Percentiles rank a stretch among this genome's conserved stretches.
Conservation (phyloP, 2,888 invertebrate genomes). For the Lasioglossum villosulum region DNA sequence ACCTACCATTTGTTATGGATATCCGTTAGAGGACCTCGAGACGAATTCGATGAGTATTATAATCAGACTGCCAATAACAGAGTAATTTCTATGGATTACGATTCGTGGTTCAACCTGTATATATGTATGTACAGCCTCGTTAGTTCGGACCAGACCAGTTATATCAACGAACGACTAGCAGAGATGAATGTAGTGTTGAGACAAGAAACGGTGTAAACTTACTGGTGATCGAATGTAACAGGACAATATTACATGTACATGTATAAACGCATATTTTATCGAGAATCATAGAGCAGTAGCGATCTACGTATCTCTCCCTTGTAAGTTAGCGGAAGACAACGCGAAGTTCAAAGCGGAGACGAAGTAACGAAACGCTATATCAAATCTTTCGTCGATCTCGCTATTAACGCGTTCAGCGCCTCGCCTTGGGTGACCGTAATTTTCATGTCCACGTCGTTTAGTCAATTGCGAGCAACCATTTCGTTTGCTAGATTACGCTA, state of each 20-base stretch:
- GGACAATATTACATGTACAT: conserved; percentile 78
- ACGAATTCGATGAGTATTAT: too few species aligned
- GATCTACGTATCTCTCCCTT: conserved; percentile 47
- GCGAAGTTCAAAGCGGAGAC: conserved; percentile 14
- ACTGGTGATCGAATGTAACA: conserved; percentile 77
- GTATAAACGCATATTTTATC: conserved; percentile 56
- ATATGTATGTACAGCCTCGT: neutral
- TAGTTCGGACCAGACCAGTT: conserved; percentile 1
- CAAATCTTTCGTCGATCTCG: conserved; percentile 28
- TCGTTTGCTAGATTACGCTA: neutral
- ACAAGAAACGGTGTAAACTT: conserved; percentile 66
- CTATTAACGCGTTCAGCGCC: conserved; percentile 37
- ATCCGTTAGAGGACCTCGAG: too few species aligned
- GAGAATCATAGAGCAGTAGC: conserved; percentile 54
- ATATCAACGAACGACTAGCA: neutral
- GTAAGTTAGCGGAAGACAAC: conserved; percentile 53
- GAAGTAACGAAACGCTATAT: conserved; percentile 19
- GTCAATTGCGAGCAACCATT: neutral
- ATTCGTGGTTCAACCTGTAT: too few species aligned
- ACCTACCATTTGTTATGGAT: too few species aligned
- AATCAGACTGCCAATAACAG: too few species aligned
- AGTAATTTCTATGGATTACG: too few species aligned
- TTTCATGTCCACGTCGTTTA: neutral
- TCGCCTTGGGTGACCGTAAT: neutral
- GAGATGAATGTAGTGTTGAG: neutral